Evolutionary conservation across 2,888 invertebrate species (phyloP), one percentile per base, ranked within the genome.

Genomic region (Pristionchus exspectatus): DNA sequence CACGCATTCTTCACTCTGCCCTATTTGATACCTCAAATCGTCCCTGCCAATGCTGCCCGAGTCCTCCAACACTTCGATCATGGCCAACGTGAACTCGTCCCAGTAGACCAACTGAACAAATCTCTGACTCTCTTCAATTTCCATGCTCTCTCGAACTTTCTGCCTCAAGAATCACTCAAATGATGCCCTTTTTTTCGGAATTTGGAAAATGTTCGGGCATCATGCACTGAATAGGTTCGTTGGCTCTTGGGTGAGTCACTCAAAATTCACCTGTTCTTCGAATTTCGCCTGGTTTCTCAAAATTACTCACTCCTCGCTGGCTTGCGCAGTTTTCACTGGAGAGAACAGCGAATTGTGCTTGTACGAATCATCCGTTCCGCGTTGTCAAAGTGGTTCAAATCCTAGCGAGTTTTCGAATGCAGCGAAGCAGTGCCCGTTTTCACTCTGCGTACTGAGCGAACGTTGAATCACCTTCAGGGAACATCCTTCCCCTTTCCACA

Each of bases 71-170:
- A 69, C 89, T n/a, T 89, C 89, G 38, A 89, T 44, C 89, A 89
- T 89, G 16, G 89, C 89, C 38, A 89, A 50, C 4, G 89, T 89
- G 66, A 89, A 89, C 83, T 89, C 81, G 30, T 89, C 89, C 89
- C 89, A 89, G 50, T 81, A 89, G 9, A 89, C 89, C 66, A 89
- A 59, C 89, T 89, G 89, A 59, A 83, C 24, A 54, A 54, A n/a
- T 24, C n/a, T 3, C 44, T 50, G 44, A 50, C 10, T 63, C 63
- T 63, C 21, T n/a, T 63, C 14, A n/a, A 12, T 63, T 63, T n/a
- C 9, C 7, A 59, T 24, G 24, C 59, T 59, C 59, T 59, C 59
- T 59, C 63, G 44, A 3, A 50, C 44, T 50, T 50, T 50, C 44
- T 50, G 10, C 4, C 44, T 3, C 44, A 44, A 44, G 44, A 44